These are phyloP conservation scores for Drosophila longiperda DNA, from an alignment of 2,888 invertebrate species.

Conservation along the genomic window DNA sequence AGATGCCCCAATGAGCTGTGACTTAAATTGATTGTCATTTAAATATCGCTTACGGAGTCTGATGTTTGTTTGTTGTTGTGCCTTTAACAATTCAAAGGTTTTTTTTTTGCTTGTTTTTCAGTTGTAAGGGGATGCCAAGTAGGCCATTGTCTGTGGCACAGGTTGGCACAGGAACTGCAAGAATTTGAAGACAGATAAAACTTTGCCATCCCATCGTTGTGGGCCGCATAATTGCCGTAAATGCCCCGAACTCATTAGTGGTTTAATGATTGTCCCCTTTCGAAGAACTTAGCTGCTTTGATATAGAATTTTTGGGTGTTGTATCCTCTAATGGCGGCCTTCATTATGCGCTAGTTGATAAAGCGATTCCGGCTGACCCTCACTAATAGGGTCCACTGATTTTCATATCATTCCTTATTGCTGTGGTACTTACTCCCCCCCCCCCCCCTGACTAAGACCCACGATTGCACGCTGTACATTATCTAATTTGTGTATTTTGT, in stretches of 20 bases:
- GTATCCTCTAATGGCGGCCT: constrained; percentile 70
- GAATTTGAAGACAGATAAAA: constrained; percentile 51
- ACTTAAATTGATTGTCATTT: constrained; percentile 49
- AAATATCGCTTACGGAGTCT: constrained; percentile 52
- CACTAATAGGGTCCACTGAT: constrained; percentile 16
- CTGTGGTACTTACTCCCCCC: not conserved
- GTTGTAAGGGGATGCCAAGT: constrained; percentile 18
- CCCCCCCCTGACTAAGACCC: constrained; percentile 1
- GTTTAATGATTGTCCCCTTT: constrained; percentile 49
- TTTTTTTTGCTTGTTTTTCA: constrained; percentile 49
- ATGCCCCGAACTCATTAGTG: constrained; percentile 71
- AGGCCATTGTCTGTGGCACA: constrained; percentile 17
- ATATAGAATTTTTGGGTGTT: constrained; percentile 68
- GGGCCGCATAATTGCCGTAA: constrained; percentile 66
- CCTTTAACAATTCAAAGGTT: constrained; percentile 60
- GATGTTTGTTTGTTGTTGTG: constrained; percentile 5
- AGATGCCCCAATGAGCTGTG: constrained; percentile 54
- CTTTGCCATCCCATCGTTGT: constrained; percentile 21
- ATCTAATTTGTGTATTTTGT: constrained; percentile 29
- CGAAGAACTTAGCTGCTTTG: constrained; percentile 48
- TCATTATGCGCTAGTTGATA: constrained; percentile 66
- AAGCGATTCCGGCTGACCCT: constrained; percentile 29
- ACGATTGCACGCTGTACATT: constrained; percentile 31
- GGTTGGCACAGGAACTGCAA: constrained; percentile 17
- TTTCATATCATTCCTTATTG: constrained; percentile 1